A percentile compares a stretch with the other conserved stretches of the same genome.
phyloP scores from a whole-genome alignment of 1,140 invertebrate species.

The Stratiolaelaps scimitus region DNA sequence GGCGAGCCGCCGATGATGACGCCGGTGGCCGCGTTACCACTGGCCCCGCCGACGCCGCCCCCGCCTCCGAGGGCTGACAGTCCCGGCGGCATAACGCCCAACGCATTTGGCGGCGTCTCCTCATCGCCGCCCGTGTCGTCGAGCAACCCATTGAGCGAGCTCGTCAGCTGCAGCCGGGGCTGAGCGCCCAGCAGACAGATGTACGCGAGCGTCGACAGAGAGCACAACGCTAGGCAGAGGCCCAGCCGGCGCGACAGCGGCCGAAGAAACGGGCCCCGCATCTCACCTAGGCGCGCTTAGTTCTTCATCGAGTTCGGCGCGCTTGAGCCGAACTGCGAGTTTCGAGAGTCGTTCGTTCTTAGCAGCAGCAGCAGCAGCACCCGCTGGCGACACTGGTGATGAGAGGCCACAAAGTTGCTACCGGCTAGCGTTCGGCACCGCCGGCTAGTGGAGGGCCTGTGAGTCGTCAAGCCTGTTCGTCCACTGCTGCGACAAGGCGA shows the following conservation, averaged over 20 bases:
- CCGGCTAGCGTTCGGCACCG: too few species aligned
- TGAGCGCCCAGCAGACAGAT: slow-evolving; percentile 11
- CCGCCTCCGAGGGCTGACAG: not conserved
- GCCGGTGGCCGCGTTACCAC: not conserved
- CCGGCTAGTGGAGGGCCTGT: too few species aligned
- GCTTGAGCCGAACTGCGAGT: too few species aligned
- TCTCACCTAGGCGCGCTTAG: not conserved
- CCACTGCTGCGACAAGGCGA: too few species aligned
- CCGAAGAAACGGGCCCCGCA: slow-evolving; percentile 18
- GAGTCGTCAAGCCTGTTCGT: too few species aligned
- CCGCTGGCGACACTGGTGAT: too few species aligned
- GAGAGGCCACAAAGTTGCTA: too few species aligned
- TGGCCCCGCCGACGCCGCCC: not conserved
- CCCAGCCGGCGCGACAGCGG: slow-evolving; percentile 13
- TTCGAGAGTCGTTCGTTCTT: too few species aligned
- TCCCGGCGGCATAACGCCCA: not conserved
- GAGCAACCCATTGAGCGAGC: slow-evolving; percentile 19
- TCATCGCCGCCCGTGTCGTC: slow-evolving; percentile 29
- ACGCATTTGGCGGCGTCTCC: slow-evolving; percentile 36
- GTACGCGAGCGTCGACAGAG: slow-evolving; percentile 12
- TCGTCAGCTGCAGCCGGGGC: slow-evolving; percentile 20
- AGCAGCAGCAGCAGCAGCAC: too few species aligned
- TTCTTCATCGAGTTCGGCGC: too few species aligned
- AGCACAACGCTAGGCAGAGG: slow-evolving; percentile 7
- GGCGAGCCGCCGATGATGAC: slow-evolving; percentile 37